Percentiles rank a stretch among this genome's conserved stretches.
Conservation (phyloP, 2,888 invertebrate genomes). For the Coenonympha arcania region DNA sequence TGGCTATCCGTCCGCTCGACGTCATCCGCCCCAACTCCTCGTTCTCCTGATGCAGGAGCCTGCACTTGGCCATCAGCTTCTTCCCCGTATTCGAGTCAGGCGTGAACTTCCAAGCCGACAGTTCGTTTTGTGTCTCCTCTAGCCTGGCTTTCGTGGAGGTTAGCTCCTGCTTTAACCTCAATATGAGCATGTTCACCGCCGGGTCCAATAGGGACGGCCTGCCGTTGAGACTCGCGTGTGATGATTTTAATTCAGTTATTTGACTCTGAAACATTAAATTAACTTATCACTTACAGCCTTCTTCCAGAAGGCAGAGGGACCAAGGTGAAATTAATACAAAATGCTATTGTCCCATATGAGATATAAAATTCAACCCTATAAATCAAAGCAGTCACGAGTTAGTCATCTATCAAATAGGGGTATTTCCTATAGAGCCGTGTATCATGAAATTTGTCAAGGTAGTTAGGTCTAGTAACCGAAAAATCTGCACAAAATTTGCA, state of each 20-base stretch:
- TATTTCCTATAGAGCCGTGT: too few relatives aligned
- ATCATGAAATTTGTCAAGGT: too few relatives aligned
- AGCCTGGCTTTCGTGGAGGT: conserved; percentile 90
- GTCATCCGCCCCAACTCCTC: conserved; percentile 97
- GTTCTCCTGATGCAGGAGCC: conserved; percentile 95
- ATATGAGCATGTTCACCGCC: conserved; percentile 93
- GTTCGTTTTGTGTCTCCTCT: conserved; percentile 97
- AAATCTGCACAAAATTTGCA: too few relatives aligned
- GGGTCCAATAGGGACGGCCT: conserved; percentile 86
- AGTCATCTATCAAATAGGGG: too few relatives aligned
- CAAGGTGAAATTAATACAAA: too few relatives aligned
- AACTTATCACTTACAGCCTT: too few relatives aligned
- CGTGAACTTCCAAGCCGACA: conserved; percentile 99
- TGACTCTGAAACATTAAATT: conserved; percentile 79
- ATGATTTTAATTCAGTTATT: conserved; percentile 92
- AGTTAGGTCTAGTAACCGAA: too few relatives aligned
- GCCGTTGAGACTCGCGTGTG: conserved; percentile 89
- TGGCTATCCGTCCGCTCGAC: conserved; percentile 93
- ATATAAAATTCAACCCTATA: too few relatives aligned
- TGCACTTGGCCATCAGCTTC: conserved; percentile 97
- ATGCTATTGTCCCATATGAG: too few relatives aligned
- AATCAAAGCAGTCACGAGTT: too few relatives aligned
- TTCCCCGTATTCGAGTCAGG: conserved; percentile 99
- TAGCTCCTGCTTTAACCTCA: conserved; percentile 91
- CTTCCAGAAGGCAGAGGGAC: too few relatives aligned